phyloP scores from a whole-genome alignment of 2,888 invertebrate species.

The Nemoura dubitans region DNA sequence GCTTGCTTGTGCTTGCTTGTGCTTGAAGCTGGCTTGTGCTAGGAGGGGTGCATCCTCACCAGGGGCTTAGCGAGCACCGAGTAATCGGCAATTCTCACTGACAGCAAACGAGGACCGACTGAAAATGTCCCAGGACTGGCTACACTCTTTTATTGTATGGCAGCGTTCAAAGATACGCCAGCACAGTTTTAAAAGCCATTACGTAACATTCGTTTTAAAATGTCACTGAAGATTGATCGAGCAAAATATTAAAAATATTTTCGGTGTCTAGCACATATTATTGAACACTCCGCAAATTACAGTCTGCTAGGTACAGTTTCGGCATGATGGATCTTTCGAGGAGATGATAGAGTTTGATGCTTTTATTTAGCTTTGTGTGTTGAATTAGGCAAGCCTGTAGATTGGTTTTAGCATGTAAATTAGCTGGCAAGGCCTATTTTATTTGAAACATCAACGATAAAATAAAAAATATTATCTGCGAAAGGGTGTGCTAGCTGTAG shows the following conservation, averaged over 20 bases:
- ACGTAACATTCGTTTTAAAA: slow-evolving; percentile 2
- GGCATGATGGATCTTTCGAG: background rate
- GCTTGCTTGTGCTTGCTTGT: background rate
- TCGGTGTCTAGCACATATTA: background rate
- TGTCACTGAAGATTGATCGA: background rate
- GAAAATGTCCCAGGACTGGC: background rate
- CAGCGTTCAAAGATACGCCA: slow-evolving; percentile 4
- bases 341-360: slow-evolving; percentile 4
- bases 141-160: background rate
- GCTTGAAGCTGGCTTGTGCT: background rate
- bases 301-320: background rate
- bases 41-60: too few relatives aligned
- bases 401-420: slow-evolving; percentile 17
- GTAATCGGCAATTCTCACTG: background rate
- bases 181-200: background rate
- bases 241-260: background rate
- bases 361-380: background rate
- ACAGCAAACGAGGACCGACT: background rate
- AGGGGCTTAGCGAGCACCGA: too few relatives aligned
- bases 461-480: background rate
- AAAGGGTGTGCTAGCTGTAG: slow-evolving; percentile 18
- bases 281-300: background rate
- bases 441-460: slow-evolving; percentile 35
- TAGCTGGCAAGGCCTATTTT: slow-evolving; percentile 9
- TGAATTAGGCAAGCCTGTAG: background rate